Conservation (phyloP, 2,888 invertebrate species). For the Loripinus fragilis region DNA sequence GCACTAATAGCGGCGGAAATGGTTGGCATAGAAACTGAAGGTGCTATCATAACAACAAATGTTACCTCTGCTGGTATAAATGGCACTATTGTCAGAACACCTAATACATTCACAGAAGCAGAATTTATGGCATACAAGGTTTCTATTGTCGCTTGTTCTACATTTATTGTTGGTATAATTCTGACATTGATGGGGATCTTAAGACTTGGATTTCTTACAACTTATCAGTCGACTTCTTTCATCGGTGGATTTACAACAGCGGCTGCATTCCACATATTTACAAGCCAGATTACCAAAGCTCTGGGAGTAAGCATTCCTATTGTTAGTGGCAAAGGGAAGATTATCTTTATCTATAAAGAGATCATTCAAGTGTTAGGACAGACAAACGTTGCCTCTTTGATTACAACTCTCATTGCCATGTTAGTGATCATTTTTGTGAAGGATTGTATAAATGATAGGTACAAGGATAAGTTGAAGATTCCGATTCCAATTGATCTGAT, state of each 20-base stretch:
- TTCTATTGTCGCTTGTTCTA: constrained; percentile 64
- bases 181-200: constrained; percentile 65
- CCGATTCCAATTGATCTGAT: constrained; percentile 81
- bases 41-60: not conserved
- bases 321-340: constrained; percentile 63
- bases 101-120: constrained; percentile 10
- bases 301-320: constrained; percentile 61
- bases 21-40: constrained; percentile 51
- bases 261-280: constrained; percentile 71
- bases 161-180: constrained; percentile 65
- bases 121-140: constrained; percentile 57
- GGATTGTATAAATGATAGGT: constrained; percentile 78
- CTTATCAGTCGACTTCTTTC: constrained; percentile 71
- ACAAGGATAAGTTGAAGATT: constrained; percentile 68
- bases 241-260: constrained; percentile 74
- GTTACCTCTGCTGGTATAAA: not conserved
- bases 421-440: constrained; percentile 86
- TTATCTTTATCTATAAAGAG: constrained; percentile 85
- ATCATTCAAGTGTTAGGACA: constrained; percentile 85
- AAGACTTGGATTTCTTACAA: constrained; percentile 69
- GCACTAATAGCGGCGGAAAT: constrained; percentile 75
- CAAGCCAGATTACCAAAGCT: constrained; percentile 69
- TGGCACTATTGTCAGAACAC: not conserved
- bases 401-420: constrained; percentile 88
- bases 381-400: constrained; percentile 88